Evolutionary conservation across 2,888 invertebrate genomes (phyloP), one percentile per base, ranked within the genome.

Genomic region (Megamerina dolium): DNA sequence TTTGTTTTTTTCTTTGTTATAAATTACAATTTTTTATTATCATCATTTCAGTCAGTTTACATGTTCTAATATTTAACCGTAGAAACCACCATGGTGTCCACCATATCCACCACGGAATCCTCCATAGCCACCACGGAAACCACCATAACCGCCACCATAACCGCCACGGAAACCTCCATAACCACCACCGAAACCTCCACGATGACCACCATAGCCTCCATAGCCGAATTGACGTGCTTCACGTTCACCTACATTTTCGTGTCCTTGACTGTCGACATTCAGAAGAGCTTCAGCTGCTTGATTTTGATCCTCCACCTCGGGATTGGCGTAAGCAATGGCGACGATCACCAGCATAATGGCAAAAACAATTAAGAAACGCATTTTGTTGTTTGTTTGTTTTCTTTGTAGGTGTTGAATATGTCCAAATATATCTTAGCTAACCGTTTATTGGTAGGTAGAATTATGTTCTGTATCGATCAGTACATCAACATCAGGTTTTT

Each of bases 171-270:
- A 39, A 9, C 42, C 39, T 1, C 44, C 41, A 27, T 6, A 13
- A 2, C 49, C 46, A 10, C 51, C 46, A 19, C 26, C 45, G 18
- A 27, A 43, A 2, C 52, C 36, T 10, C 50, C 46, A n/a, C n/a
- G n/a, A 21, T 26, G 30, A 3, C 49, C 41, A 9, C 46, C 46
- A 41, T 32, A 46, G 8, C 53, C 49, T 8, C 53, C 49, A 33
- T 43, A 43, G 2, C 51, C 51, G 20, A 45, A 50, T 26, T 55
- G 55, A 20, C 59, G 54, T 12, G 50, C 53, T 23, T 48, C 39
- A 39, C 60, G 53, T 19, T 45, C 50, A 17, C 55, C 56, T 43
- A 49, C 51, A 48, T 60, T 59, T 36, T 55, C 59, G 36, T 60
- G 59, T 47, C 57, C 57, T 37, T 51, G 49, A 18, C 34, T 37